Evolutionary conservation across 2,888 invertebrate species (phyloP).

Genomic region (Dynastes maya): DNA sequence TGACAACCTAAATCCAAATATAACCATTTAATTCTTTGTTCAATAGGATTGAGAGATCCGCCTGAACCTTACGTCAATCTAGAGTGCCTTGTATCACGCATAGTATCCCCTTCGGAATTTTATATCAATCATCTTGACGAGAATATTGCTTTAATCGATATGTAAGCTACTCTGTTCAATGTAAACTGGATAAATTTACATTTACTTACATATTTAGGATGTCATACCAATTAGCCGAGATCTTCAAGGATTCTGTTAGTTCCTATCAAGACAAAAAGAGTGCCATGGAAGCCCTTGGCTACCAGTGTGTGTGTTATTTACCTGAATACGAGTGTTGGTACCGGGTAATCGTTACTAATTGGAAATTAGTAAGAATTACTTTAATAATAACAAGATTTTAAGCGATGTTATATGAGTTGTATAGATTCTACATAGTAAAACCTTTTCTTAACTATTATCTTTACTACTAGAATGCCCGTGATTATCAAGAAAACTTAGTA

Average conservation of each 20-base stretch:
- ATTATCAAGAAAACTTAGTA: slow-evolving; percentile 28
- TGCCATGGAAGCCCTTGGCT: slow-evolving; percentile 42
- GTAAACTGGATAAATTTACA: too few relatives aligned
- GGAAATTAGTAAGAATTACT: slow-evolving; percentile 42
- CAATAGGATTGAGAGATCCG: slow-evolving; percentile 22
- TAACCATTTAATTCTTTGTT: too few relatives aligned
- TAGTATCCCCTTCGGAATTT: slow-evolving; percentile 44
- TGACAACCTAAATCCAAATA: too few relatives aligned
- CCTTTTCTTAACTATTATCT: not conserved
- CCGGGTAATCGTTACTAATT: slow-evolving; percentile 41
- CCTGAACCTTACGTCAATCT: slow-evolving; percentile 31
- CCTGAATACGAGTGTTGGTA: slow-evolving; percentile 44
- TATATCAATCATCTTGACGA: slow-evolving; percentile 48
- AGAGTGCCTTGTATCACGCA: slow-evolving; percentile 42
- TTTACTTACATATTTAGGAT: slow-evolving; percentile 21
- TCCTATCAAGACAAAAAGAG: slow-evolving; percentile 39
- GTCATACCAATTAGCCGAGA: slow-evolving; percentile 33
- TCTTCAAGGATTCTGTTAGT: slow-evolving; percentile 15
- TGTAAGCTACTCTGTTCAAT: slow-evolving; percentile 6
- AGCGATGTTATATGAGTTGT: too few relatives aligned
- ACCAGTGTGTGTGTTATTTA: slow-evolving; percentile 46
- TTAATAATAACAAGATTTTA: too few relatives aligned
- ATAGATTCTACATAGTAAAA: too few relatives aligned
- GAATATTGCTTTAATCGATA: slow-evolving; percentile 38
- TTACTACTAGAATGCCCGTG: slow-evolving; percentile 19